Evolutionary conservation across 2,888 invertebrate species (phyloP), one percentile per base, ranked within the genome.

Genomic region (Ophonus ardosiacus): DNA sequence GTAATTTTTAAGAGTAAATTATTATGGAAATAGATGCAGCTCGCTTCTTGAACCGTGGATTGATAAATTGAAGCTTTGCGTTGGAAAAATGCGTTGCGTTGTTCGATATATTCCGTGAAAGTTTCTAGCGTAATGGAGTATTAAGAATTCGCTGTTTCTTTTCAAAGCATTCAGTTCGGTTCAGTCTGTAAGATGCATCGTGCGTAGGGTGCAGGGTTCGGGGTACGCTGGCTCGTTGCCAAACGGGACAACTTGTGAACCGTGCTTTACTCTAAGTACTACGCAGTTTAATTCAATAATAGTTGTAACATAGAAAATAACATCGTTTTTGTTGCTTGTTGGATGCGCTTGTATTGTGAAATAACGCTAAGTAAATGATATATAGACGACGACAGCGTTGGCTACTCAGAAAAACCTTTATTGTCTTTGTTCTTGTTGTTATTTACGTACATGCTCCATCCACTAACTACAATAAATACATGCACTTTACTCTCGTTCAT

Each of bases 71-170:
- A 76, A 38, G 21, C 24, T 74, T 59, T 57, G 43, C 56, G 78
- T 43, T 78, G 68, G 15, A 78, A 83, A 51, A 76, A 63, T 76
- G 24, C 24, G 63, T 61, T 80, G 61, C 61, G 80, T 61, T 76
- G 84, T 84, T 84, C 78, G 63, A 84, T 51, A 84, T 84, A 84
- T 65, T 65, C 56, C 51, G 84, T 65, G 56, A 51, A 84, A 84
- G 84, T 84, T 84, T 78, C 78, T 84, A 84, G 65, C 76, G 84
- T 84, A 84, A 84, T 84, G 78, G 84, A 84, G 84, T 84, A 84
- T 84, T 84, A 84, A 84, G 78, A 57, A 84, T 84, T 84, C 78
- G 78, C 68, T 84, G 61, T 76, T 84, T 84, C 78, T 65, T 84
- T 78, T 78, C 24, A 57, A 78, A 78, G 78, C 31, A 40, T 57